Base-by-base conservation (phyloP, 2,797 vertebrate genomes). In the Tapirus indicus region DNA sequence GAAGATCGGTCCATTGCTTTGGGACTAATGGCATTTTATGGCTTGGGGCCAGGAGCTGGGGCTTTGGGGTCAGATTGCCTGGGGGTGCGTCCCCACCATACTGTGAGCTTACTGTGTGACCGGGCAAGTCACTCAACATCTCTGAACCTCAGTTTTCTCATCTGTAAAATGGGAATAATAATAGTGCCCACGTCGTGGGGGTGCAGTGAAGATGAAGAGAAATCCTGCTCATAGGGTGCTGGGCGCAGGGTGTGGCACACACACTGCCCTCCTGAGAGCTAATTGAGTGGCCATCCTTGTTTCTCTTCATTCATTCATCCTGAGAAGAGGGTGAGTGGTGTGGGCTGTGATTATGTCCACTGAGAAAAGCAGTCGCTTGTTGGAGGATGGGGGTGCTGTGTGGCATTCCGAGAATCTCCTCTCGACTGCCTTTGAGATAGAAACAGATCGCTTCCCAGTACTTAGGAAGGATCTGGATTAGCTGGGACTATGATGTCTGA, bases 251-350 rank as follows among this genome's bases (percentile, higher is more conserved):
- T 47, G 60, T 14, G 56, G 75, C 5, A 1, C 1, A 0, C 1
- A 0, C 6, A 4, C 18, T 20, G 41, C 20, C 44, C 11, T 47
- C 60, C 27, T 9, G 17, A 32, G 29, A 58, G 54, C 23, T 47
- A 11, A 21, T 29, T 1, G 0, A 1, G 9, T 62, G 18, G 20
- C 56, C 69, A 2, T 27, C 14, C 10, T 32, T 27, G 18, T n/a
- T 66, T 47, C 8, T 66, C 68, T 60, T 75, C 32, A n/a, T 10
- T 72, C 38, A 20, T 44, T 56, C 32, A 35, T 47, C 68, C 49
- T 1, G 47, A 88, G 80, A 85, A 68, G 84, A 56, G 13, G 6
- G 27, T 5, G 32, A 17, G 14, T 47, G 20, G 13, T 8, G 14
- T 66, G 80, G 38, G 91, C 23, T 56, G 27, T 79, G 29, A 23